phyloP scores from a whole-genome alignment of 2,113 vertebrate species.

The Abramis brama region DNA sequence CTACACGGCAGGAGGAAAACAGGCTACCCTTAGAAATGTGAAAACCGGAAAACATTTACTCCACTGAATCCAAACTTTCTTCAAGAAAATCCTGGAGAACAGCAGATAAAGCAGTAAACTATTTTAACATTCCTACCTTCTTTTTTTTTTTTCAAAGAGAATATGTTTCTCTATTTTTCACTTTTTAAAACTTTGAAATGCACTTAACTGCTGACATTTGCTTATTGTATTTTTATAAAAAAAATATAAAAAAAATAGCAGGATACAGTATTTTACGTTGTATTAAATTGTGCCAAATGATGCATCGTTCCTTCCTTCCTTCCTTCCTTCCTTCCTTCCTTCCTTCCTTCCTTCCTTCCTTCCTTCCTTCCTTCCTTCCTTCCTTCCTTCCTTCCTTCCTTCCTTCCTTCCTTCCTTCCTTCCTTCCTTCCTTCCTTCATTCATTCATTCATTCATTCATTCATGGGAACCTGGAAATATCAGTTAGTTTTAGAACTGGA shows the following conservation, averaged over 20 bases:
- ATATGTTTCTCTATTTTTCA: conserved; percentile 32
- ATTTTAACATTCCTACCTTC: conserved; percentile 53
- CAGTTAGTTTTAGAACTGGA: neutral
- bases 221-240: neutral
- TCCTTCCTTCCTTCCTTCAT: neutral
- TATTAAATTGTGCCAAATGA: neutral
- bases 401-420: too few species aligned
- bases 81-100: conserved; percentile 62
- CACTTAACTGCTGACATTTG: neutral
- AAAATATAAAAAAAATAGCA: neutral
- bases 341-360: too few species aligned
- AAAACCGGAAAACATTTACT: conserved; percentile 54
- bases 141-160: conserved; percentile 57
- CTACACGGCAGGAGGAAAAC: conserved; percentile 47
- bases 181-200: neutral
- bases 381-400: too few species aligned
- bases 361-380: too few species aligned
- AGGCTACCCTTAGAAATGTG: conserved; percentile 54
- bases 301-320: neutral
- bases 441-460: neutral
- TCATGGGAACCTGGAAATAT: neutral
- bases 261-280: neutral
- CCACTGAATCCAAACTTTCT: conserved; percentile 61
- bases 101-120: conserved; percentile 57
- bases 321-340: too few species aligned